Conservation (phyloP, 2,797 vertebrate genomes). For the Melanotaenia nigrans region DNA sequence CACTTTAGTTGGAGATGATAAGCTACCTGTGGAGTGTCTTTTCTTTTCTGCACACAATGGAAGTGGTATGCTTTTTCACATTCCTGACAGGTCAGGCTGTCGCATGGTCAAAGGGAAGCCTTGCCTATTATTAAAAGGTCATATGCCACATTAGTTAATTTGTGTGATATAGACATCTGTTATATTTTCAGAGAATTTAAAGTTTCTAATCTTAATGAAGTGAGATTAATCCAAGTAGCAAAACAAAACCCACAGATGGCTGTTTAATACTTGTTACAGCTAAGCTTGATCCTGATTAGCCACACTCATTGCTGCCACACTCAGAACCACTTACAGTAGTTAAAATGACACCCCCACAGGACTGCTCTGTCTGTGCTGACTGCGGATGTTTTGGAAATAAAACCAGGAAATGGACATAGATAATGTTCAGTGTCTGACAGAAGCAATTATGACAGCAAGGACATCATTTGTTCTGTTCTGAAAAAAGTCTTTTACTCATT, state of each 20-base stretch:
- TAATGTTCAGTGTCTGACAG: neutral
- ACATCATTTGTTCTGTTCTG: neutral
- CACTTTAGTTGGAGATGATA: slow-evolving; percentile 36
- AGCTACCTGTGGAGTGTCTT: slow-evolving; percentile 39
- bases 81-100: slow-evolving; percentile 16
- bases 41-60: neutral
- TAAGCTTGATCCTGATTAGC: slow-evolving; percentile 16
- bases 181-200: slow-evolving; percentile 17
- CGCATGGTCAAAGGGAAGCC: slow-evolving; percentile 25
- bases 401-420: neutral
- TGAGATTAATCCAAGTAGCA: slow-evolving; percentile 1
- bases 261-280: slow-evolving; percentile 5
- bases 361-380: neutral
- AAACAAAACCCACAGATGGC: neutral
- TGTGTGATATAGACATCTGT: slow-evolving; percentile 27
- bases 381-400: neutral
- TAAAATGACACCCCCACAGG: slow-evolving; percentile 5
- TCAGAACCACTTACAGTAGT: slow-evolving; percentile 7
- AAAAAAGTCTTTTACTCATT: neutral
- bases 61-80: slow-evolving; percentile 15
- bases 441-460: neutral
- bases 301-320: slow-evolving; percentile 30
- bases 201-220: slow-evolving; percentile 14
- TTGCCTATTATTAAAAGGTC: slow-evolving; percentile 47
- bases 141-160: slow-evolving; percentile 1